Evolutionary conservation across 2,888 invertebrate species (phyloP).

Genomic region (Cabera pusaria): DNA sequence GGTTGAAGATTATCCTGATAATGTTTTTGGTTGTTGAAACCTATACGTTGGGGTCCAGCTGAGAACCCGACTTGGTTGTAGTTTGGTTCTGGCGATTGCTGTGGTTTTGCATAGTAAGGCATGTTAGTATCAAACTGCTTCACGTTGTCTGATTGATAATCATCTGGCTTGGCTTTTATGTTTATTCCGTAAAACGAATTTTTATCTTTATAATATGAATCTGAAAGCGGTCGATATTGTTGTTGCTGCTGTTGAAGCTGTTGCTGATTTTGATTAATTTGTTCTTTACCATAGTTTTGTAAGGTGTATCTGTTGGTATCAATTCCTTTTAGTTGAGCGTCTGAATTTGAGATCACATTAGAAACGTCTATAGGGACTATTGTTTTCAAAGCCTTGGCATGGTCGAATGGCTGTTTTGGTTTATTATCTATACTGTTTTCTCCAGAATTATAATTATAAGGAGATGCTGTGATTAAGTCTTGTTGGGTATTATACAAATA

Average conservation of each 20-base stretch:
- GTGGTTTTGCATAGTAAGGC: slow-evolving; percentile 51
- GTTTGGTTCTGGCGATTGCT: slow-evolving; percentile 44
- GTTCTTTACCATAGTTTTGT: slow-evolving; percentile 57
- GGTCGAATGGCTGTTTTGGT: slow-evolving; percentile 68
- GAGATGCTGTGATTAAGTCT: slow-evolving; percentile 64
- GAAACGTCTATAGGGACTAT: slow-evolving; percentile 76
- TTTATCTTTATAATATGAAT: slow-evolving; percentile 72
- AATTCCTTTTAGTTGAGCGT: slow-evolving; percentile 46
- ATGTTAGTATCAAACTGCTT: slow-evolving; percentile 52
- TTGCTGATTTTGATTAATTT: slow-evolving; percentile 41
- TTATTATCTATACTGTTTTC: slow-evolving; percentile 54
- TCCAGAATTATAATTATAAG: slow-evolving; percentile 56
- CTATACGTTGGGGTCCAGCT: slow-evolving; percentile 45
- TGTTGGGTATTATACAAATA: slow-evolving; percentile 46
- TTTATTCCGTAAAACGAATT: slow-evolving; percentile 63
- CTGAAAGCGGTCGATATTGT: slow-evolving; percentile 60
- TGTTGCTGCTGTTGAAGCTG: slow-evolving; percentile 43
- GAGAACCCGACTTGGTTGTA: slow-evolving; percentile 49
- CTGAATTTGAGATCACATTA: slow-evolving; percentile 65
- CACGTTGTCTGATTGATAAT: slow-evolving; percentile 46
- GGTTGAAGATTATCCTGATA: slow-evolving; percentile 56
- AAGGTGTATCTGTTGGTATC: slow-evolving; percentile 47
- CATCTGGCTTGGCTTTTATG: slow-evolving; percentile 63
- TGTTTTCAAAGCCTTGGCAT: slow-evolving; percentile 75
- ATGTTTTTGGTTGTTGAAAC: slow-evolving; percentile 47